These are phyloP conservation scores for Nemurella pictetii DNA, from an alignment of 2,888 invertebrate genomes.

Conservation along the genomic window DNA sequence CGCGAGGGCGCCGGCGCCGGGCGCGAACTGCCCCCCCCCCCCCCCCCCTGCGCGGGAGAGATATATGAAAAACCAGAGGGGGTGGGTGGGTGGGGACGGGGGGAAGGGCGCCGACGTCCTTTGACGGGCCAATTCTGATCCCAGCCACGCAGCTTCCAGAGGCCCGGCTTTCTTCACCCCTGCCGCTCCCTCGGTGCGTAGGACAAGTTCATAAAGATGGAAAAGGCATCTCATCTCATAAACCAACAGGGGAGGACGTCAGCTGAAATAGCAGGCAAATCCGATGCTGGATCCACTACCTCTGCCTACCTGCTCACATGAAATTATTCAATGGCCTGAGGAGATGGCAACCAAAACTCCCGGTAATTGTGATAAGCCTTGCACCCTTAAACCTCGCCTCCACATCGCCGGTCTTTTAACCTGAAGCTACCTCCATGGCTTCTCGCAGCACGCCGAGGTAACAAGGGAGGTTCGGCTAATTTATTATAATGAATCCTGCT, in stretches of 20 bases:
- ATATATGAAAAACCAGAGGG: too few relatives aligned
- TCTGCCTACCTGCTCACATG: not conserved
- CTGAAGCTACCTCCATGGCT: not conserved
- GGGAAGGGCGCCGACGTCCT: too few relatives aligned
- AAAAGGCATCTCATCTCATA: slow-evolving; percentile 6
- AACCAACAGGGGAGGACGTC: not conserved
- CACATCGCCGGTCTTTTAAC: not conserved
- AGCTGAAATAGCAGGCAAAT: not conserved
- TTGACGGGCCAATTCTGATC: too few relatives aligned
- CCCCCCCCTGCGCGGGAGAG: too few relatives aligned
- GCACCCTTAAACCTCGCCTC: not conserved
- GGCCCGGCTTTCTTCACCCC: not conserved
- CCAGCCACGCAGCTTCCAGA: too few relatives aligned
- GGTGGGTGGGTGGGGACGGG: too few relatives aligned
- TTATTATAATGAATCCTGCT: slow-evolving; percentile 30
- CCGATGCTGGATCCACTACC: not conserved
- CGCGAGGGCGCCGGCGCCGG: too few relatives aligned
- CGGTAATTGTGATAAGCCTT: slow-evolving; percentile 27
- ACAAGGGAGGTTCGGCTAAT: slow-evolving; percentile 6
- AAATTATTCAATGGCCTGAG: not conserved
- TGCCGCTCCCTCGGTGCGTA: not conserved
- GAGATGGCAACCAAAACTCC: not conserved
- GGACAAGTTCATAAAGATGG: slow-evolving; percentile 14
- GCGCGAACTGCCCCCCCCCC: too few relatives aligned
- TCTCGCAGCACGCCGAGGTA: not conserved